Conservation (phyloP, 2,888 invertebrate species). For the Salticus scenicus region DNA sequence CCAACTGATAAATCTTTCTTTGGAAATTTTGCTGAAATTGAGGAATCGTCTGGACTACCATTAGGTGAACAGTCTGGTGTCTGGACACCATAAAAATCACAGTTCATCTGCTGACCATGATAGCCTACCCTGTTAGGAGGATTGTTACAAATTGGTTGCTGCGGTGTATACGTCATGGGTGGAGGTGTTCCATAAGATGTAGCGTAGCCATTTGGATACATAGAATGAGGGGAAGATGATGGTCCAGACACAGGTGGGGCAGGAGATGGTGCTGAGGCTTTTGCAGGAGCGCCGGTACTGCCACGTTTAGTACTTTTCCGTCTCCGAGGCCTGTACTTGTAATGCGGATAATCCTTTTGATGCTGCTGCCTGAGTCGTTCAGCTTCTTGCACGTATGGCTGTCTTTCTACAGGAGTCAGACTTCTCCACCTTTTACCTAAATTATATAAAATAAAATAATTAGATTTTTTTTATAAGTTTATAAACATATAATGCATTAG, state of each 20-base stretch:
- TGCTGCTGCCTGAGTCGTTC: constrained; percentile 94
- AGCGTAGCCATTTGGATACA: constrained; percentile 47
- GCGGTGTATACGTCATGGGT: constrained; percentile 43
- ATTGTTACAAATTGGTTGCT: constrained; percentile 20
- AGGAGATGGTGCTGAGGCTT: neutral
- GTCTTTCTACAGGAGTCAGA: constrained; percentile 91
- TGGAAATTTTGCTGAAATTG: constrained; percentile 6
- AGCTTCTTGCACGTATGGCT: constrained; percentile 98
- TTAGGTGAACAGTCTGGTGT: constrained; percentile 90
- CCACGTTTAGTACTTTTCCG: constrained; percentile 85
- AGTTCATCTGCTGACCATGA: constrained; percentile 35
- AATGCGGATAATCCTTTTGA: constrained; percentile 98
- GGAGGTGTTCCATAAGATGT: constrained; percentile 37
- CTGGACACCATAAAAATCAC: constrained; percentile 78
- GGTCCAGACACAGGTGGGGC: constrained; percentile 37
- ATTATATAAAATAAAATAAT: too few species aligned
- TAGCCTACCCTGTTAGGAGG: constrained; percentile 18
- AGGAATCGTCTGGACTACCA: constrained; percentile 81
- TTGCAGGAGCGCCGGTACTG: constrained; percentile 2
- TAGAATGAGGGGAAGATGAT: constrained; percentile 40
- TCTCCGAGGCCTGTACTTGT: constrained; percentile 94
- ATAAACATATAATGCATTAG: neutral
- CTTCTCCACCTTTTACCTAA: constrained; percentile 97
- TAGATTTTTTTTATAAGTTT: neutral
- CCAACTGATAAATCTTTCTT: constrained; percentile 29